These are phyloP conservation scores for Agonopterix heracliana DNA, from an alignment of 2,888 invertebrate genomes.

Conservation along the genomic window DNA sequence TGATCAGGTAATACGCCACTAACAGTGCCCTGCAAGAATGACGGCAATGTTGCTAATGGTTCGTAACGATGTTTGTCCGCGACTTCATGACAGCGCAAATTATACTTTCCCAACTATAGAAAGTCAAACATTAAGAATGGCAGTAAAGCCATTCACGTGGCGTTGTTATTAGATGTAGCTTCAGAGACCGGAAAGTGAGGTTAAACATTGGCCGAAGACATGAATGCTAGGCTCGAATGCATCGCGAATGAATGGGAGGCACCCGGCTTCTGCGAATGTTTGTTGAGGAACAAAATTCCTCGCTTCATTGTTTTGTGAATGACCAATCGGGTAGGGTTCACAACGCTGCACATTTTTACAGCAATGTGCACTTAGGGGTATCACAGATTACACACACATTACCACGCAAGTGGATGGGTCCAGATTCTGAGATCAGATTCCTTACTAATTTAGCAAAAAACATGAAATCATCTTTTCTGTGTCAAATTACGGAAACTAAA, in stretches of 20 bases:
- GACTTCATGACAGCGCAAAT: conserved; percentile 45
- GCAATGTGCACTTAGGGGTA: too few species aligned
- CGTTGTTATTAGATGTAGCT: conserved; percentile 51
- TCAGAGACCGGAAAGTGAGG: conserved; percentile 51
- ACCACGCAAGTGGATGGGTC: too few species aligned
- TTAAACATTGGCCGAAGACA: conserved; percentile 52
- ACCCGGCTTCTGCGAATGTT: conserved; percentile 51
- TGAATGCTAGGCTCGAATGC: conserved; percentile 39
- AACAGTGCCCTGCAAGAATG: conserved; percentile 29
- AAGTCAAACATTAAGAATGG: conserved; percentile 63
- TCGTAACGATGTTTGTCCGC: conserved; percentile 45
- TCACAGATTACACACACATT: too few species aligned
- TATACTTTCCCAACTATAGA: conserved; percentile 67
- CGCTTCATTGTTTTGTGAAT: conserved; percentile 49
- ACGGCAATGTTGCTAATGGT: conserved; percentile 53
- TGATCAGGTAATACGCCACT: neutral
- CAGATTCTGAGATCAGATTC: too few species aligned
- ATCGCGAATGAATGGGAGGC: conserved; percentile 48
- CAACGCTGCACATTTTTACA: too few species aligned
- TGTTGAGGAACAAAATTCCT: conserved; percentile 55
- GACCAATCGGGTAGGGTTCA: conserved; percentile 8
- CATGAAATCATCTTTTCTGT: too few species aligned
- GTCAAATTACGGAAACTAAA: too few species aligned
- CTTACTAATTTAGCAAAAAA: too few species aligned
- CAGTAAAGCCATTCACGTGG: conserved; percentile 43